Percentiles rank a stretch among this genome's conserved stretches.
Conservation (phyloP, 2,113 vertebrate species). For the Myrmecobius fasciatus region DNA sequence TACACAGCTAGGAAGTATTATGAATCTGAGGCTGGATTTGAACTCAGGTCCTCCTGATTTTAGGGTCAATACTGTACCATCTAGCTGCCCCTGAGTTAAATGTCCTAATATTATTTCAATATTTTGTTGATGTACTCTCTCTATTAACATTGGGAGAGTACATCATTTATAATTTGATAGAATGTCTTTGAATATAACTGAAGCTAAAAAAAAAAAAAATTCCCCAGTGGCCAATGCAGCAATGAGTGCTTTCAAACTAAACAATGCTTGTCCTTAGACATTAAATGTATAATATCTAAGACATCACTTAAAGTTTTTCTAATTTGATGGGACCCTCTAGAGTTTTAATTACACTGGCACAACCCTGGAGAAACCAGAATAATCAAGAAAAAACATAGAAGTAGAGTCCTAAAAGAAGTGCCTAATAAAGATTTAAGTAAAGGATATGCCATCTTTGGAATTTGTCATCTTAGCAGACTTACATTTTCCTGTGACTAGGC, state of each 20-base stretch:
- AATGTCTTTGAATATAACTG: neutral
- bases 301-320: neutral
- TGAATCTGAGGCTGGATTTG: too few relatives aligned
- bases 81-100: neutral
- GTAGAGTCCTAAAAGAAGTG: neutral
- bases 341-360: neutral
- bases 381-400: neutral
- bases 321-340: neutral
- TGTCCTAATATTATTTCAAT: neutral
- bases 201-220: neutral
- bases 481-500: neutral
- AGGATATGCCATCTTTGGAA: neutral
- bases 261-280: neutral
- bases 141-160: neutral
- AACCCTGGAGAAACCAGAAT: neutral
- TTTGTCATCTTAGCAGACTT: neutral
- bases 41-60: too few relatives aligned
- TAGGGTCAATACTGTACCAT: too few relatives aligned
- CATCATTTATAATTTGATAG: neutral
- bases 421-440: neutral
- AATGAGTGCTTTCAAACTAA: neutral
- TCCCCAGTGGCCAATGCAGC: neutral
- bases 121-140: neutral
- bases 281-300: neutral
- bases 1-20: too few relatives aligned